A percentile compares a stretch with the other conserved stretches of the same genome.
These are phyloP conservation scores for Parazoanthus swiftii DNA, from an alignment of 92 coral and sea anemone species.

Conservation along the genomic window DNA sequence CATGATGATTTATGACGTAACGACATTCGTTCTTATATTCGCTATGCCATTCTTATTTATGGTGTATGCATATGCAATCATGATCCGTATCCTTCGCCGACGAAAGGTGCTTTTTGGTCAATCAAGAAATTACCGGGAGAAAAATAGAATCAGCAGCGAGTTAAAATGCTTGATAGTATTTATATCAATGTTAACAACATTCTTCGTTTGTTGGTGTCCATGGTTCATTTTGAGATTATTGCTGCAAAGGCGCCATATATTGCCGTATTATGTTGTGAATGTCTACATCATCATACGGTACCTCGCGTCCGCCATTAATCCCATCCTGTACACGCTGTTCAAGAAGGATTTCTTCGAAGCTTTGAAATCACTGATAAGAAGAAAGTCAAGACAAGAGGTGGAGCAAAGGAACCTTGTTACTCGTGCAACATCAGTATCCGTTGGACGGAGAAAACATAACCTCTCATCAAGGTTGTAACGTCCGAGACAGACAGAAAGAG, in stretches of 20 bases:
- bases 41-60: conserved; percentile 3
- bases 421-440: background rate
- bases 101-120: conserved; percentile 4
- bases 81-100: conserved; percentile 1
- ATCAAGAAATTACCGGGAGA: background rate
- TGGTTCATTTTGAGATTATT: conserved; percentile 26
- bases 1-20: background rate
- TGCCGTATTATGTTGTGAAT: background rate
- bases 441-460: background rate
- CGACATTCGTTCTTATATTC: background rate
- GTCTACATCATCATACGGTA: conserved; percentile 21
- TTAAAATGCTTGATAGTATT: conserved; percentile 9
- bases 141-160: background rate
- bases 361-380: conserved; percentile 3
- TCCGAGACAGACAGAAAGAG: background rate
- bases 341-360: conserved; percentile 35
- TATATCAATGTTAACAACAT: conserved; percentile 6
- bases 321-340: conserved; percentile 32
- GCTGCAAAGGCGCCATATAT: background rate
- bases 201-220: conserved; percentile 33
- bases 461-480: background rate
- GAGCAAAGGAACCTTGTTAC: background rate
- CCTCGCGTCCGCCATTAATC: conserved; percentile 32
- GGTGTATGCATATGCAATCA: conserved; percentile 21
- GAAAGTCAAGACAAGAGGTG: background rate